Conservation (phyloP, 2,888 invertebrate genomes). For the Syritta pipiens region DNA sequence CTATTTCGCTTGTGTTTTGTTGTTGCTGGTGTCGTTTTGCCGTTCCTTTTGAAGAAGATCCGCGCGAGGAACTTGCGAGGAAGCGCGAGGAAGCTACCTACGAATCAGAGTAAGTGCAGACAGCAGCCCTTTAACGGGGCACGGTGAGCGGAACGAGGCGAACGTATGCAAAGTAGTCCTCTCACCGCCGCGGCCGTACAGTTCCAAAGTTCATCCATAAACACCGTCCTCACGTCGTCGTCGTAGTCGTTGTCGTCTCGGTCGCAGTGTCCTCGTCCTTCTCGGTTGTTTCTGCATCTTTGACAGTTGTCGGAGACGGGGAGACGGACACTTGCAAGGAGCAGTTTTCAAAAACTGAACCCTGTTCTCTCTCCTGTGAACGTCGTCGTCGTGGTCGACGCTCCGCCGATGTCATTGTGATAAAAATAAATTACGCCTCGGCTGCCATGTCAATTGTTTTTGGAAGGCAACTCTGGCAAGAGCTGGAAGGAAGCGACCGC, state of each 20-base stretch:
- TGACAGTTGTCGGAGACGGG: slow-evolving; percentile 64
- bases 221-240: slow-evolving; percentile 53
- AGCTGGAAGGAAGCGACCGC: slow-evolving; percentile 16
- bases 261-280: slow-evolving; percentile 49
- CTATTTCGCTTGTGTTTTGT: slow-evolving; percentile 36
- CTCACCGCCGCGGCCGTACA: slow-evolving; percentile 34
- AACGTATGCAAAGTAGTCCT: slow-evolving; percentile 67
- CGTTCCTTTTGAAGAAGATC: slow-evolving; percentile 61
- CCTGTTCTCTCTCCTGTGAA: neutral
- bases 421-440: slow-evolving; percentile 70
- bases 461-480: slow-evolving; percentile 36
- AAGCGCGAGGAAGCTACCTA: slow-evolving; percentile 31
- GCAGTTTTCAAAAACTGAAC: slow-evolving; percentile 27
- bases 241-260: slow-evolving; percentile 16
- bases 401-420: slow-evolving; percentile 69
- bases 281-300: slow-evolving; percentile 54
- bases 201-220: slow-evolving; percentile 68
- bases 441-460: slow-evolving; percentile 70
- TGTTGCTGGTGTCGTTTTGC: slow-evolving; percentile 4
- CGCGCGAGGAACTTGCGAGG: no score
- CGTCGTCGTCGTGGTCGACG: slow-evolving; percentile 19
- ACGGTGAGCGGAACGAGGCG: no score
- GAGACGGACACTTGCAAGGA: slow-evolving; percentile 59
- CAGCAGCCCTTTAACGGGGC: slow-evolving; percentile 46
- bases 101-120: slow-evolving; percentile 57